Conservation (phyloP, 2,113 vertebrate genomes). For the Sinocyclocheilus maitianheensis region DNA sequence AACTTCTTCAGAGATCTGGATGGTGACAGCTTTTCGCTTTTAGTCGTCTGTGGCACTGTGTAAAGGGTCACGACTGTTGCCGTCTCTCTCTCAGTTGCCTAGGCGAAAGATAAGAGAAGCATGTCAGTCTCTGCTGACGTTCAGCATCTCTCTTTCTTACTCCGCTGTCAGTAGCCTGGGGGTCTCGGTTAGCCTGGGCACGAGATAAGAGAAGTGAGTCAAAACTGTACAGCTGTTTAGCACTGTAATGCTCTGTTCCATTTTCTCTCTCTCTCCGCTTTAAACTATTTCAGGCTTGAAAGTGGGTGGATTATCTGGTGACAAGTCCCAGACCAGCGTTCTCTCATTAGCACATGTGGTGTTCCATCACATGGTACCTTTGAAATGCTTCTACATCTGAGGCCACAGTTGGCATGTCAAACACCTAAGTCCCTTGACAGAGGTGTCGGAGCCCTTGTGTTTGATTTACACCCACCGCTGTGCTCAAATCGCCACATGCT, state of each 20-base stretch:
- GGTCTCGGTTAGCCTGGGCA: conserved; percentile 45
- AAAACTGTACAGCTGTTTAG: conserved; percentile 39
- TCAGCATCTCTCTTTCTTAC: conserved; percentile 16
- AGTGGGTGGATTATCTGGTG: conserved; percentile 29
- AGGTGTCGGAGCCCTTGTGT: conserved; percentile 7
- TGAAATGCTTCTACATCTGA: conserved; percentile 28
- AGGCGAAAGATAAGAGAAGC: conserved; percentile 54
- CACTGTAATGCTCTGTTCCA: conserved; percentile 24
- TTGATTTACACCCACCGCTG: neutral
- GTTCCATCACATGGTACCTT: conserved; percentile 18
- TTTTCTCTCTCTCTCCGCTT: conserved; percentile 7
- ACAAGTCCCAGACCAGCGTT: conserved; percentile 36
- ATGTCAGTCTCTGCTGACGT: conserved; percentile 38
- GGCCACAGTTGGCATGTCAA: conserved; percentile 10
- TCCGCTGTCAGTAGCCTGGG: conserved; percentile 27
- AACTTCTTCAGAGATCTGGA: conserved; percentile 3
- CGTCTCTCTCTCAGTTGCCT: conserved; percentile 21
- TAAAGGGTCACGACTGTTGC: conserved; percentile 19
- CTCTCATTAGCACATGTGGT: conserved; percentile 39
- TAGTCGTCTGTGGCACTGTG: neutral
- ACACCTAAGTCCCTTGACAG: neutral
- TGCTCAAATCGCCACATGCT: conserved; percentile 16
- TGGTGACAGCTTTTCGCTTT: neutral
- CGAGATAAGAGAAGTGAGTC: conserved; percentile 53
- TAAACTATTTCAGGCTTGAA: conserved; percentile 36